Base-by-base conservation (phyloP, 2,888 invertebrate species). In the Cepaea hortensis region DNA sequence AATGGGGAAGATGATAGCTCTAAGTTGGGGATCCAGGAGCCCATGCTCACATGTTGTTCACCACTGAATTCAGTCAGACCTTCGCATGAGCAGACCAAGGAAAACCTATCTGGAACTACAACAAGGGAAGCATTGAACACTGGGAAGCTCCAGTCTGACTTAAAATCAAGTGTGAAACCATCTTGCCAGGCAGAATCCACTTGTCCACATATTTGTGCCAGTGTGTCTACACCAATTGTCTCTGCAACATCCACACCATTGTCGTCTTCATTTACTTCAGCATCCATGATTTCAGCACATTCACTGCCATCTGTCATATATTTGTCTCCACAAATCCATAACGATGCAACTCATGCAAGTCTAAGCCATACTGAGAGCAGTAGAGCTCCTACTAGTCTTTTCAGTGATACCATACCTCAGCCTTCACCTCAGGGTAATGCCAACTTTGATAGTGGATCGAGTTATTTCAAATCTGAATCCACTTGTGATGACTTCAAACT, bases 301-400 rank as follows among this genome's bases (percentile, higher is more conserved):
- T 20, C n/a, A 65, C 23, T 5, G 18, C 65, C 65, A 65, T 35
- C 68, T 4, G 1, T 62, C 20, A n/a, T 61, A 23, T 65, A 13
- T 80, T 4, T 62, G 46, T 2, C 68, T 46, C 65, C 20, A 23
- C 68, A 62, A 46, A 65, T 68, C 80, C 46, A 7, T 55, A 3
- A 46, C 35, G 50, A 81, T 81, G 70, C 81, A 81, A 70, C 48
- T 65, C 65, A 65, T 79, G 48, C 46, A 4, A 13, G 18, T 65
- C 20, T 62, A 65, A 46, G 81, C 84, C 73, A 84, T 65, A 77
- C 50, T 62, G 48, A 61, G n/a, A 76, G 48, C n/a, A 61, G 7
- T n/a, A 65, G 23, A 55, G 11, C 55, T 68, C 61, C 83, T 73
- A 61, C 65, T 20, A 76, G 84, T 84, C 84, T 84, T 84, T 84